Conservation (phyloP, 2,797 vertebrate species). For the Paedocypris micromegethes region DNA sequence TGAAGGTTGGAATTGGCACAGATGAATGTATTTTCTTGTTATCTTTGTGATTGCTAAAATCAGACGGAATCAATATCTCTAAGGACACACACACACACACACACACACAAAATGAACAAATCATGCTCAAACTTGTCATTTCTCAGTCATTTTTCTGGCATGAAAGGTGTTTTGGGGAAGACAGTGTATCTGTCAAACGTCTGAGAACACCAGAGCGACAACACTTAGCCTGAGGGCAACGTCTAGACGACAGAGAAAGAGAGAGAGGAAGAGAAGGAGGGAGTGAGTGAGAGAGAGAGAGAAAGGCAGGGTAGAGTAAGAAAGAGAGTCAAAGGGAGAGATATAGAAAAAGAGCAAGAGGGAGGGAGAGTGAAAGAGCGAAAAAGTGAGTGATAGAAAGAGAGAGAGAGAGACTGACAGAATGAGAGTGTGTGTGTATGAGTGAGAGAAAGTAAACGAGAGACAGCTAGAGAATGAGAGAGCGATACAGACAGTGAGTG, state of each 20-base stretch:
- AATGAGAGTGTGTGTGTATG: too few species aligned
- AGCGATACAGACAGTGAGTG: too few species aligned
- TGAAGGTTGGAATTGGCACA: too few species aligned
- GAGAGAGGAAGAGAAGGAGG: conserved; percentile 16
- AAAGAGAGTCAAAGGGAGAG: conserved; percentile 13
- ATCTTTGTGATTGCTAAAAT: too few species aligned
- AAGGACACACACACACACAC: conserved; percentile 27
- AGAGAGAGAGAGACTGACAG: too few species aligned
- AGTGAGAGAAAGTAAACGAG: too few species aligned
- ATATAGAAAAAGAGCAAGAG: conserved; percentile 5
- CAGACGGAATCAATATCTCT: too few species aligned
- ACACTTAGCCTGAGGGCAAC: conserved; percentile 56
- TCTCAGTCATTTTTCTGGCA: conserved; percentile 46
- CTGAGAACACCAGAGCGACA: conserved; percentile 53
- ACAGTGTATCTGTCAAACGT: conserved; percentile 50
- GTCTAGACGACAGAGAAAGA: conserved; percentile 56
- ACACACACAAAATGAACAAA: conserved; percentile 29
- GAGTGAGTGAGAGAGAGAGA: background rate
- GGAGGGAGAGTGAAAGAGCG: background rate
- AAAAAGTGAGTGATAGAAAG: background rate
- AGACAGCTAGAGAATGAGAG: too few species aligned
- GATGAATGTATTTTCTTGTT: too few species aligned
- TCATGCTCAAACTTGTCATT: conserved; percentile 39
- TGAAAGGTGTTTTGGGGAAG: conserved; percentile 52
- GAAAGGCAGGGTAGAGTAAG: background rate